Evolutionary conservation across 1,140 invertebrate genomes (phyloP), one percentile per base, ranked within the genome.

Genomic region (Nephotettix cincticeps): DNA sequence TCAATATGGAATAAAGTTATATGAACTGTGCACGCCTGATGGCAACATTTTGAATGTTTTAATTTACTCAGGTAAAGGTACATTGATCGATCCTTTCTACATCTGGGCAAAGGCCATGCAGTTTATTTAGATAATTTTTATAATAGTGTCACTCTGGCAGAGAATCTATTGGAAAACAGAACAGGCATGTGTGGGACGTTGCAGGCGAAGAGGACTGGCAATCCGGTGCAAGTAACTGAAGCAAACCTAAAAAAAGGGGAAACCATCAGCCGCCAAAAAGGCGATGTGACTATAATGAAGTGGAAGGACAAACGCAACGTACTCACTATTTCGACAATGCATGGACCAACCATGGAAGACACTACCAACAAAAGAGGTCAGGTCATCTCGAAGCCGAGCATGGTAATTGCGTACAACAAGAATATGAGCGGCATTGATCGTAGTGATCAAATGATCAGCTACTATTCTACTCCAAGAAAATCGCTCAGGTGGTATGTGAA

Each of bases 21-120:
- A 75, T 67, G 76, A 77, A 72, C 73, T 79, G 45, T 76, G 69
- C 27, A 73, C 69, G 51, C 23, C 65, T 27, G 66, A 73, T 36
- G 72, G 72, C 14, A 68, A 54, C 1, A 69, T 73, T 23, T 40
- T 68, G 17, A 69, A 66, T 11, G 47, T 70, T 47, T n/a, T 68
- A 19, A 51, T 73, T 21, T 73, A 75, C 43, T 25, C 17, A 69
- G 63, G 70, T 13, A 65, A 63, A 58, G 56, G 32, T 30, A 58
- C 65, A 1, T 17, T 68, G n/a, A 17, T 27, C 36, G 45, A n/a
- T n/a, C n/a, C n/a, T n/a, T n/a, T n/a, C n/a, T n/a, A n/a, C 68
- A 83, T 78, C 30, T 81, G 84, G 77, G 81, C 85, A 83, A 73
- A 68, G 72, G 75, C 64, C 67, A 73, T 40, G 70, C 58, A 9